These are phyloP conservation scores for Morpho achilles DNA, from an alignment of 2,888 invertebrate species.

Conservation along the genomic window DNA sequence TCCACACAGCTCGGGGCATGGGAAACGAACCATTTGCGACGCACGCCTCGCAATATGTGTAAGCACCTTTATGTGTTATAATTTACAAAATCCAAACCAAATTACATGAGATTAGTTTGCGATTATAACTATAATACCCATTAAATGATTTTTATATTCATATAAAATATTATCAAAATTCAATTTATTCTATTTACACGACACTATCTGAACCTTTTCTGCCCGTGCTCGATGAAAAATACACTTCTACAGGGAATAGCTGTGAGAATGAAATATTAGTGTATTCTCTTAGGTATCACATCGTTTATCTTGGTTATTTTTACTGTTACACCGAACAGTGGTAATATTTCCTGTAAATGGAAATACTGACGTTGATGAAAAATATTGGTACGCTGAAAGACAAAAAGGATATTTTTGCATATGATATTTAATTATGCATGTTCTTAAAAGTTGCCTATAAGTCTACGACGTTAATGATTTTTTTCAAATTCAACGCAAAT, in stretches of 20 bases:
- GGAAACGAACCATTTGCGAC: no score
- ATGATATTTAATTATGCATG: no score
- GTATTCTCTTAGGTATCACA: constrained; percentile 31
- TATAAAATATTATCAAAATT: constrained; percentile 18
- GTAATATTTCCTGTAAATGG: constrained; percentile 14
- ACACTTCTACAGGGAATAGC: constrained; percentile 37
- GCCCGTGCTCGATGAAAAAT: constrained; percentile 31
- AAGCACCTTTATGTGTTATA: no score
- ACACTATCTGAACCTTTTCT: constrained; percentile 24
- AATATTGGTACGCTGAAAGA: neutral
- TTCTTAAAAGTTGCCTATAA: no score
- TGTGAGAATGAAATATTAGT: constrained; percentile 38
- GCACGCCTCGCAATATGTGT: no score
- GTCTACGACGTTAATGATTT: no score
- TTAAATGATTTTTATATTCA: constrained; percentile 20
- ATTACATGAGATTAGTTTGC: no score
- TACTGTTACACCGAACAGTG: constrained; percentile 7
- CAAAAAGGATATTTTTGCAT: no score
- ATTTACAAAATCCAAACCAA: no score
- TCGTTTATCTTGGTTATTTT: constrained; percentile 37
- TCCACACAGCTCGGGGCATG: no score
- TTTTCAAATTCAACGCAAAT: no score
- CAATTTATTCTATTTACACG: constrained; percentile 32
- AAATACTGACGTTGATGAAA: constrained; percentile 1
- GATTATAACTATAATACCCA: neutral